These are phyloP conservation scores for Cyanocitta stelleri DNA, from an alignment of 2,113 vertebrate species.

Conservation along the genomic window DNA sequence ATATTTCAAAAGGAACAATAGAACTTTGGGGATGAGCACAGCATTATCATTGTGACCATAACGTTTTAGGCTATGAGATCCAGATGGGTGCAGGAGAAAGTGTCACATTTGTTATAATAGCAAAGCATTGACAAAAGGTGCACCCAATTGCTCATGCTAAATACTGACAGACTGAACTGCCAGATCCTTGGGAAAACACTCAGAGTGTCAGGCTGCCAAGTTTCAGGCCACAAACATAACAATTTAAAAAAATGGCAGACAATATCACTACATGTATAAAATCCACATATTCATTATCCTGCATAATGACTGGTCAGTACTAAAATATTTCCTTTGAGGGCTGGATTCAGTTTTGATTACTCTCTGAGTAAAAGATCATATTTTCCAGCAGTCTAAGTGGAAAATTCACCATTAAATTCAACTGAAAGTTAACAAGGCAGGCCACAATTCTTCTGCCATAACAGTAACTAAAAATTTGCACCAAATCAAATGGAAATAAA, in stretches of 20 bases:
- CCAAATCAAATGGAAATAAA: background rate
- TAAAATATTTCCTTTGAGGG: background rate
- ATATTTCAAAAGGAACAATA: background rate
- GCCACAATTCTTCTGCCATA: background rate
- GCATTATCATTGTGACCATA: background rate
- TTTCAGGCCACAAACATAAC: background rate
- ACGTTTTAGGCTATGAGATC: background rate
- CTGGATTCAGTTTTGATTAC: background rate
- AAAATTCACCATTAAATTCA: background rate
- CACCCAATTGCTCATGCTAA: background rate
- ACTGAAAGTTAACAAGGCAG: background rate
- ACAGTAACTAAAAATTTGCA: background rate
- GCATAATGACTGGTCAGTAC: background rate
- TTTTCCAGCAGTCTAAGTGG: background rate
- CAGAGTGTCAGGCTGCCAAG: background rate
- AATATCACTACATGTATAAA: background rate
- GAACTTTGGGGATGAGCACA: background rate
- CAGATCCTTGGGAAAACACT: background rate
- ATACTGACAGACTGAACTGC: background rate
- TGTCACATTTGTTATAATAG: background rate
- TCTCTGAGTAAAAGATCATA: background rate
- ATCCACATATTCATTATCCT: background rate
- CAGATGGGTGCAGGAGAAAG: background rate
- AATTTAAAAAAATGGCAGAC: background rate
- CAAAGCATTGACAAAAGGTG: background rate